These are phyloP conservation scores for Drosophila sp. DNA, from an alignment of 1,140 invertebrate species.

Conservation along the genomic window DNA sequence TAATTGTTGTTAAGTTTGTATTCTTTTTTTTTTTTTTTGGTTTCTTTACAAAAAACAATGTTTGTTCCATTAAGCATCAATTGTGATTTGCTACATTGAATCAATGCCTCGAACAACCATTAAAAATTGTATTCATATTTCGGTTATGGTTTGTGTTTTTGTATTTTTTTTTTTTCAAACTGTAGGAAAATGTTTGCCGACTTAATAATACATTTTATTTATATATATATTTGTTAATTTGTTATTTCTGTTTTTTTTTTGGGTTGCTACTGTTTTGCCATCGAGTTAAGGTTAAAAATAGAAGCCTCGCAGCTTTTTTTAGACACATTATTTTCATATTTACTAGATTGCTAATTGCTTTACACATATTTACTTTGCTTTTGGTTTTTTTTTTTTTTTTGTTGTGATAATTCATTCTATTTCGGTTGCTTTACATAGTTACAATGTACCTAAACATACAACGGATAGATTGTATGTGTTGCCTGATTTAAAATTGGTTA, in stretches of 20 bases:
- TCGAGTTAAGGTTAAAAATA: slow-evolving; percentile 65
- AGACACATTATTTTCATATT: slow-evolving; percentile 42
- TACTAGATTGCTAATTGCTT: slow-evolving; percentile 69
- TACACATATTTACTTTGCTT: slow-evolving; percentile 76
- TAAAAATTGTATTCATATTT: slow-evolving; percentile 56
- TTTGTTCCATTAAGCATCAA: slow-evolving; percentile 57
- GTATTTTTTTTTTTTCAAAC: slow-evolving; percentile 46
- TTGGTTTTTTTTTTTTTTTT: slow-evolving; percentile 26
- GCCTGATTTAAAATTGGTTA: slow-evolving; percentile 36
- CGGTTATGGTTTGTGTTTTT: slow-evolving; percentile 41
- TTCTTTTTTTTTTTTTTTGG: slow-evolving; percentile 39
- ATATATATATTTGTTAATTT: slow-evolving; percentile 2
- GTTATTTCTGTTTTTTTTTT: slow-evolving; percentile 48
- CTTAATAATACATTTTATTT: slow-evolving; percentile 44
- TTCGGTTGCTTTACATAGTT: slow-evolving; percentile 62
- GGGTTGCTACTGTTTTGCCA: slow-evolving; percentile 24
- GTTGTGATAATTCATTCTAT: slow-evolving; percentile 12
- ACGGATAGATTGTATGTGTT: slow-evolving; percentile 49
- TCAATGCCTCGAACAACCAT: slow-evolving; percentile 60
- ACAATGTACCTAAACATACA: slow-evolving; percentile 49
- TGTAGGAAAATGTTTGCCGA: slow-evolving; percentile 70
- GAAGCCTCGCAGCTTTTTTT: slow-evolving; percentile 54
- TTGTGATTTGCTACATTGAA: slow-evolving; percentile 30
- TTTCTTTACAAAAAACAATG: slow-evolving; percentile 55
- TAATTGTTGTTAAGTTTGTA: slow-evolving; percentile 60